Percentiles rank a stretch among this genome's conserved stretches.
These are phyloP conservation scores for Rhynchonema sp. DNA, from an alignment of 2,888 invertebrate genomes.

Conservation along the genomic window DNA sequence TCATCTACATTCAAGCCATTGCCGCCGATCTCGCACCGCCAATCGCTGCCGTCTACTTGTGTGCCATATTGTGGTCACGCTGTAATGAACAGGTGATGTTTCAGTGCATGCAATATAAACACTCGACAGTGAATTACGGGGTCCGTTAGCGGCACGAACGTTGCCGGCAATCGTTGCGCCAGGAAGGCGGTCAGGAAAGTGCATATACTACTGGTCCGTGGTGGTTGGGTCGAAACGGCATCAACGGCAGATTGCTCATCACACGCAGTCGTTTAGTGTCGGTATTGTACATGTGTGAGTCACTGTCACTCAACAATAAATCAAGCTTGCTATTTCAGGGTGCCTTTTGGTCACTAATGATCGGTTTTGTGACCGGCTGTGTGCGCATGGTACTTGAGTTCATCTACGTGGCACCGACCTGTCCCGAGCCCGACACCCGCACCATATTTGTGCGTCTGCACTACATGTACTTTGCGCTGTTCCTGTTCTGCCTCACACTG, in stretches of 20 bases:
- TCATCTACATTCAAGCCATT: slow-evolving; percentile 30
- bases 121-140: not conserved
- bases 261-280: too few relatives aligned
- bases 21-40: slow-evolving; percentile 32
- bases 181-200: too few relatives aligned
- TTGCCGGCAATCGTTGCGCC: too few relatives aligned
- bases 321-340: slow-evolving; percentile 20
- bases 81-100: slow-evolving; percentile 32
- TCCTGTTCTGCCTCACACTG: slow-evolving; percentile 31
- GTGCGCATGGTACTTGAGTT: slow-evolving; percentile 34
- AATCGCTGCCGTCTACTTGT: slow-evolving; percentile 29
- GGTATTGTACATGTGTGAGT: too few relatives aligned
- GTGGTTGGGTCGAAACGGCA: too few relatives aligned
- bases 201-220: too few relatives aligned
- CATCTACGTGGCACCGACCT: slow-evolving; percentile 29
- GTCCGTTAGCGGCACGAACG: too few relatives aligned
- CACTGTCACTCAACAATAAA: too few relatives aligned
- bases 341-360: slow-evolving; percentile 35
- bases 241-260: too few relatives aligned
- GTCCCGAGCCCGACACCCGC: slow-evolving; percentile 29
- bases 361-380: slow-evolving; percentile 31
- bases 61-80: slow-evolving; percentile 29
- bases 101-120: too few relatives aligned
- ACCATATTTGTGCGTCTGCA: slow-evolving; percentile 31
- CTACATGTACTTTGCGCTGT: slow-evolving; percentile 36